Conservation (phyloP, 1,140 invertebrate genomes). For the Notospermus geniculatus region DNA sequence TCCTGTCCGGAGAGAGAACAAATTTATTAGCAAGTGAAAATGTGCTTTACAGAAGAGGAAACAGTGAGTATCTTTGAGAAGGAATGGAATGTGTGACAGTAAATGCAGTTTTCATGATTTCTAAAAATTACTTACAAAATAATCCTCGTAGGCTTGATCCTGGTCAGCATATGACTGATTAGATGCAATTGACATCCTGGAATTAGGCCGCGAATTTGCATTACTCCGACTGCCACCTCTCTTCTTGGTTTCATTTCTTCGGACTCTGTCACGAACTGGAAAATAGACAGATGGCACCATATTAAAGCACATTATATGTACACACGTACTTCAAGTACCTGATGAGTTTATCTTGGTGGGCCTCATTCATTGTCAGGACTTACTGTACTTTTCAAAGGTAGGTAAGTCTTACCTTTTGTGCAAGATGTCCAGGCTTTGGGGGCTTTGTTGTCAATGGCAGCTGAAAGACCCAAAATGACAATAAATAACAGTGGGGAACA, state of each 20-base stretch:
- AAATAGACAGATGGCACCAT: not conserved
- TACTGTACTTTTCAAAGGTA: not conserved
- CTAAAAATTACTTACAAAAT: constrained; percentile 29
- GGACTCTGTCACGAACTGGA: constrained; percentile 35
- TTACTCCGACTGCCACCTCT: constrained; percentile 10
- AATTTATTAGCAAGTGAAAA: no score
- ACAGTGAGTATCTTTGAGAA: no score
- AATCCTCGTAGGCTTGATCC: constrained; percentile 33
- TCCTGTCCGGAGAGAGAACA: not conserved
- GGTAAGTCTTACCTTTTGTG: constrained; percentile 40
- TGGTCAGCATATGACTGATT: constrained; percentile 25
- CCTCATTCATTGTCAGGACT: not conserved
- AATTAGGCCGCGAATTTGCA: constrained; percentile 20
- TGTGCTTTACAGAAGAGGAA: no score
- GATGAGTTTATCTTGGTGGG: not conserved
- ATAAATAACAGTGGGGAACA: not conserved
- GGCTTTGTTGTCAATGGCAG: constrained; percentile 46
- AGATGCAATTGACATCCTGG: constrained; percentile 21
- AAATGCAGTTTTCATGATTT: no score
- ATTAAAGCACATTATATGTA: not conserved
- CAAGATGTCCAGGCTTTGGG: constrained; percentile 43
- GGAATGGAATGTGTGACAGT: no score
- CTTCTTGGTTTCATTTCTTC: constrained; percentile 28
- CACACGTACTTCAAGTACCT: no score
- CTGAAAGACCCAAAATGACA: constrained; percentile 32